Evolutionary conservation across 1,140 invertebrate species (phyloP).

Genomic region (Drosophila quadrilineata): DNA sequence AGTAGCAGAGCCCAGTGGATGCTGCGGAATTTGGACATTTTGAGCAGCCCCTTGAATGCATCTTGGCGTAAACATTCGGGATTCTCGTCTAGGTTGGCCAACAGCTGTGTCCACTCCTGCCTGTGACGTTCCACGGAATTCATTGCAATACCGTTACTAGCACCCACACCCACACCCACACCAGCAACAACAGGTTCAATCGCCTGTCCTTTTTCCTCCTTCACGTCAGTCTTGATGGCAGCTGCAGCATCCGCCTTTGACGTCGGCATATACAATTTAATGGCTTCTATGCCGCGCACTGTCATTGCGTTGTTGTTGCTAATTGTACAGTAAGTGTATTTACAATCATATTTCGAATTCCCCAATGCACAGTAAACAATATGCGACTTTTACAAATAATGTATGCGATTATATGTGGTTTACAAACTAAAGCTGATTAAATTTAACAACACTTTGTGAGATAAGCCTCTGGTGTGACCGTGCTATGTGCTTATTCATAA

Average conservation of each 20-base stretch:
- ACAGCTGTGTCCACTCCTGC: constrained; percentile 79
- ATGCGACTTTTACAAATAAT: constrained; percentile 4
- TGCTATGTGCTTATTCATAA: background rate
- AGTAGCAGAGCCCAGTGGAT: constrained; percentile 81
- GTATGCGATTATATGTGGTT: constrained; percentile 3
- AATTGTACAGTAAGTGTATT: constrained; percentile 25
- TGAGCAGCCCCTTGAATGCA: constrained; percentile 81
- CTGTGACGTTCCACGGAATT: constrained; percentile 73
- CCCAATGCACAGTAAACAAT: constrained; percentile 5
- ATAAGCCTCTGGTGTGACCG: constrained; percentile 31
- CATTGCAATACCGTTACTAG: constrained; percentile 42
- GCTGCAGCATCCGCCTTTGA: constrained; percentile 42
- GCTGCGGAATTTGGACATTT: constrained; percentile 82
- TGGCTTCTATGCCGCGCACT: constrained; percentile 73
- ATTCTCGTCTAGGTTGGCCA: constrained; percentile 56
- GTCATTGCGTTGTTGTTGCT: constrained; percentile 58
- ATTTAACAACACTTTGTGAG: constrained; percentile 32
- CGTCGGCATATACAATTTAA: constrained; percentile 62
- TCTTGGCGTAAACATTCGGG: constrained; percentile 61
- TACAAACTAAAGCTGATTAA: constrained; percentile 41
- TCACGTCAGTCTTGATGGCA: constrained; percentile 50
- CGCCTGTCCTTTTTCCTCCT: constrained; percentile 42
- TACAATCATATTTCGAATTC: constrained; percentile 24
- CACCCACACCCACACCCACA: constrained; percentile 10
- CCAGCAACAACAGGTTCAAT: constrained; percentile 37